These are phyloP conservation scores for Arion vulgaris DNA, from an alignment of 1,140 invertebrate genomes.

Conservation along the genomic window DNA sequence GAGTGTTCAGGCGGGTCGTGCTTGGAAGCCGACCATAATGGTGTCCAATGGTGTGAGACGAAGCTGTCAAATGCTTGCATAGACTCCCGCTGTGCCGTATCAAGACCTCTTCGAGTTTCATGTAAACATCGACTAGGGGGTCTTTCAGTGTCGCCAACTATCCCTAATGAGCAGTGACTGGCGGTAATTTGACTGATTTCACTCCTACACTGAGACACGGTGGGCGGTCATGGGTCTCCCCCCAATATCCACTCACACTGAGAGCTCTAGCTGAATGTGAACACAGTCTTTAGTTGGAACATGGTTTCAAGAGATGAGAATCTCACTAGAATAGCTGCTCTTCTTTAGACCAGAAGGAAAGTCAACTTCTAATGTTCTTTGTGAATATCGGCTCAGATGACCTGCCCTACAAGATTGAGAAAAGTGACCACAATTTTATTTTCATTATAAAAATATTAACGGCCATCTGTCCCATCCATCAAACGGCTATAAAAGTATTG, in stretches of 20 bases:
- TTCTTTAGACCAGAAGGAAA: neutral
- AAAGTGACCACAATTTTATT: neutral
- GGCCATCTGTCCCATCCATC: conserved; percentile 1
- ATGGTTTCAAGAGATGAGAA: conserved; percentile 11
- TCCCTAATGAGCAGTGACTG: conserved; percentile 43
- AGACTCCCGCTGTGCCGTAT: conserved; percentile 30
- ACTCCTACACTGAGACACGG: conserved; percentile 14
- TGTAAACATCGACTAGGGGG: conserved; percentile 40
- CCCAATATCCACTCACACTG: neutral
- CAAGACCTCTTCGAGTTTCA: conserved; percentile 28
- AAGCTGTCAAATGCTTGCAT: conserved; percentile 42
- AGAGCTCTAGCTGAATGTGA: conserved; percentile 1
- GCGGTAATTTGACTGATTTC: conserved; percentile 43
- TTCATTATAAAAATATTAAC: neutral
- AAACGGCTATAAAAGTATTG: no score
- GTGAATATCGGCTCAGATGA: neutral
- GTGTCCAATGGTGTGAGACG: conserved; percentile 40
- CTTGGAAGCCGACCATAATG: conserved; percentile 30
- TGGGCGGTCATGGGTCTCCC: conserved; percentile 16
- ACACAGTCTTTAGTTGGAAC: neutral
- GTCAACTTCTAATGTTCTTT: neutral
- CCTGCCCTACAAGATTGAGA: neutral
- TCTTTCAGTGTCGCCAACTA: conserved; percentile 40
- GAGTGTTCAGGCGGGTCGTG: conserved; percentile 12
- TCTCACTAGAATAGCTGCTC: conserved; percentile 14